A percentile compares a stretch with the other conserved stretches of the same genome.
phyloP scores from a whole-genome alignment of 2,888 invertebrate genomes.

The Pseudococcus jackbeardsleyi region DNA sequence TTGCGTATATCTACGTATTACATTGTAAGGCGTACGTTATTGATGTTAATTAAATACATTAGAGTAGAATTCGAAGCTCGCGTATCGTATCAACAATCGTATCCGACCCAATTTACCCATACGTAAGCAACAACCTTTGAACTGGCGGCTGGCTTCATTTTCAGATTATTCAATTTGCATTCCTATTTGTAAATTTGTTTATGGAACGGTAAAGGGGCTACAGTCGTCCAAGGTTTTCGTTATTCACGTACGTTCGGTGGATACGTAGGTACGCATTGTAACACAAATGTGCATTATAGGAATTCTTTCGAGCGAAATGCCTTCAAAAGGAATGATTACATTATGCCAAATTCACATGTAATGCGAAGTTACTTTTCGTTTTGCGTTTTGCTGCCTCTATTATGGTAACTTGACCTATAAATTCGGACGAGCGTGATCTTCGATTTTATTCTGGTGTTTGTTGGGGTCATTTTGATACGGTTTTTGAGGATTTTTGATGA shows the following conservation, averaged over 20 bases:
- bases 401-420: neutral
- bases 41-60: conserved; percentile 45
- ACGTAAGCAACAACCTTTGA: conserved; percentile 20
- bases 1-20: neutral
- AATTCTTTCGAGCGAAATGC: conserved; percentile 41
- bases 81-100: conserved; percentile 23
- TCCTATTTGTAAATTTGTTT: conserved; percentile 44
- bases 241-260: neutral
- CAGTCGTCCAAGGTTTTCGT: neutral
- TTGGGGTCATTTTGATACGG: neutral
- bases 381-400: neutral
- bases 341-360: neutral
- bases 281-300: neutral
- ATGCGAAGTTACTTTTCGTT: neutral
- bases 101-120: neutral
- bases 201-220: conserved; percentile 1
- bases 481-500: too few species aligned
- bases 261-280: neutral
- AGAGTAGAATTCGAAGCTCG: conserved; percentile 12
- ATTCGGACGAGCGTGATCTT: neutral
- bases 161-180: conserved; percentile 43
- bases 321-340: conserved; percentile 38
- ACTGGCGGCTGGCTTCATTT: neutral
- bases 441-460: neutral
- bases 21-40: neutral